Base-by-base conservation (phyloP, 2,797 vertebrate genomes). In the Echiichthys vipera region DNA sequence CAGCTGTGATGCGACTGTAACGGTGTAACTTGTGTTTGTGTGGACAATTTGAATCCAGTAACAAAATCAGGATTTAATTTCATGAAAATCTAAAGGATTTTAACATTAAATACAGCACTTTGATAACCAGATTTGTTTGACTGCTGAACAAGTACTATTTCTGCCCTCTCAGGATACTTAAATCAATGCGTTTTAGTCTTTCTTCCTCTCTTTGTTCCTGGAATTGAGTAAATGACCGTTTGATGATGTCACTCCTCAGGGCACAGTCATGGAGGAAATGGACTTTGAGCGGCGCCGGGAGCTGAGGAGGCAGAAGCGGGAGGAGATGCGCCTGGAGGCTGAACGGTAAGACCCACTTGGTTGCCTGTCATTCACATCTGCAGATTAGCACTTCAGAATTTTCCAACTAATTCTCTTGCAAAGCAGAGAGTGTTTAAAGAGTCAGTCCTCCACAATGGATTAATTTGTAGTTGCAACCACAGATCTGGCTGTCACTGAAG, bases 281-380 rank as follows among this genome's bases (percentile, higher is more conserved):
- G 97, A 99, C 93, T 98, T 99, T 88, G 98, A 99, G 86, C 95
- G 95, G 90, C 98, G 98, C 93, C 94, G 98, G 91, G 98, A 99
- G 75, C 94, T 98, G 77, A 96, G 98, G 91, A 98, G 97, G 89
- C 97, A 99, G 94, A 99, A 99, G 91, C 95, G 98, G 13, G 98
- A 99, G 91, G 98, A 99, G 93, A 99, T 99, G 97, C 96, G 97
- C 14, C 92, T 97, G 43, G 98, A 99, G 89, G 96, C 96, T 5
- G 97, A 99, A 83, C 97, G 98, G 98, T 99, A 93, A 94, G 75
- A 69, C 36, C 5, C 27, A 8, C 50, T 77, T 20, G 4, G 10
- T 64, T 62, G 64, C 47, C 47, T 61, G 27, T 45, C 15, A 30
- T 50, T 73, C 29, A 55, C 5, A 12, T 56, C 17, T 9, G 36